A percentile compares a stretch with the other conserved stretches of the same genome.
phyloP scores from a whole-genome alignment of 2,113 vertebrate genomes.

The Heliornis fulica region DNA sequence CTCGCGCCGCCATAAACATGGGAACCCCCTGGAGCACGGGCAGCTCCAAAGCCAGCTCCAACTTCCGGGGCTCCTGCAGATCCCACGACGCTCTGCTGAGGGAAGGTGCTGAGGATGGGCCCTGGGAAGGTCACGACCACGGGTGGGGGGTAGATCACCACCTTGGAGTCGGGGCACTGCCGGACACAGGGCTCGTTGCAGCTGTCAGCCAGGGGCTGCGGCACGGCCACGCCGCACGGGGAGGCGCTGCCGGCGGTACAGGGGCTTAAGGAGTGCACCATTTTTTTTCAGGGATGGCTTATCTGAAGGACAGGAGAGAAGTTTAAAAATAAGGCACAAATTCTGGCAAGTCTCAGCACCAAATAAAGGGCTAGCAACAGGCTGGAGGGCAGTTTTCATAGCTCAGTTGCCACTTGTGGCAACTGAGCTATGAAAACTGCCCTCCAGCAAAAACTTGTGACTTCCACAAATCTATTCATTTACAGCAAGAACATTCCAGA shows the following conservation, averaged over 20 bases:
- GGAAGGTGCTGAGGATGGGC: conserved; percentile 51
- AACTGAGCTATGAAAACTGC: no score
- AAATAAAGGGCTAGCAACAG: rapidly evolving
- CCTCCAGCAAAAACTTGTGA: no score
- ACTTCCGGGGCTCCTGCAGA: background rate
- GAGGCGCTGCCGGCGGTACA: background rate
- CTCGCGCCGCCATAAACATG: background rate
- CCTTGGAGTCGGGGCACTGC: conserved; percentile 33
- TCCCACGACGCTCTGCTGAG: background rate
- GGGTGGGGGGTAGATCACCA: conserved; percentile 4
- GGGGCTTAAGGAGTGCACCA: background rate
- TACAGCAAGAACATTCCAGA: background rate
- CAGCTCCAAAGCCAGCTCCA: background rate
- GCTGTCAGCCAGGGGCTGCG: conserved; percentile 13
- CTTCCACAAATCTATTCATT: background rate
- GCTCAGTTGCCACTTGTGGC: background rate
- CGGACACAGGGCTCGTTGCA: conserved; percentile 29
- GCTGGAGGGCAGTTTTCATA: background rate
- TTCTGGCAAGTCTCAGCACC: rapidly evolving
- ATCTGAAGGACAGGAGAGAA: background rate
- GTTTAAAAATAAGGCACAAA: background rate
- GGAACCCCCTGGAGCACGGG: background rate
- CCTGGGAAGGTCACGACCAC: conserved; percentile 47
- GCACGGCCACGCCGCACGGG: background rate
- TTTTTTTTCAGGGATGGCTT: background rate